Evolutionary conservation across 2,888 invertebrate species (phyloP).

Genomic region (Harpalus rufipes): DNA sequence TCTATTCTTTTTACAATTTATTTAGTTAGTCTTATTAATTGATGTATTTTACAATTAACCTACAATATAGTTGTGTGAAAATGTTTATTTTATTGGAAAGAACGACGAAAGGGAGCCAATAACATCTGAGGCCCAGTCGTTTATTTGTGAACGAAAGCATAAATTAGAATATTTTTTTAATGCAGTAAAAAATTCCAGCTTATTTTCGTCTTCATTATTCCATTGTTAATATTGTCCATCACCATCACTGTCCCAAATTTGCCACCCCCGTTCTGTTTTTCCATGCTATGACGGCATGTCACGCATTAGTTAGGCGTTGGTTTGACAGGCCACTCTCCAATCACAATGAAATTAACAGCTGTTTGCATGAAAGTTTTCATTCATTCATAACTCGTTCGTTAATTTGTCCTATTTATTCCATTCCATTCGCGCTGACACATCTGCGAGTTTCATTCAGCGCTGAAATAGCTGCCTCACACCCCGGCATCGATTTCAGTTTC

Average conservation of each 20-base stretch:
- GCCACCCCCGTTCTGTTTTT: neutral
- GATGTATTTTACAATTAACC: too few species aligned
- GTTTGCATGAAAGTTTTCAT: slow-evolving; percentile 36
- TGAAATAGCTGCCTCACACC: neutral
- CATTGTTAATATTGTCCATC: neutral
- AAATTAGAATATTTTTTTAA: too few species aligned
- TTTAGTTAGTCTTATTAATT: too few species aligned
- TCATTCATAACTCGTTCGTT: slow-evolving; percentile 42
- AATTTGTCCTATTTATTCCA: slow-evolving; percentile 31
- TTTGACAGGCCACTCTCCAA: slow-evolving; percentile 30
- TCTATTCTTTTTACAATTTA: too few species aligned
- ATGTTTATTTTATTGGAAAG: too few species aligned
- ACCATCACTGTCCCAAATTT: neutral
- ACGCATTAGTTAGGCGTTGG: neutral
- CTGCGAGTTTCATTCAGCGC: neutral
- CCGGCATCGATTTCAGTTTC: slow-evolving; percentile 1
- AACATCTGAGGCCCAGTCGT: too few species aligned
- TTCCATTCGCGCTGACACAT: slow-evolving; percentile 15
- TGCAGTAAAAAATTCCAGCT: neutral
- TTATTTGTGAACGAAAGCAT: too few species aligned
- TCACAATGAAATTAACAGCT: slow-evolving; percentile 12
- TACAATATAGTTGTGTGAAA: too few species aligned
- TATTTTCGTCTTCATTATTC: neutral
- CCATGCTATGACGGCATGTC: neutral
- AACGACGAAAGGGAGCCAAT: too few species aligned